These are phyloP conservation scores for Oxycera nigricornis DNA, from an alignment of 2,888 invertebrate species.

Conservation along the genomic window DNA sequence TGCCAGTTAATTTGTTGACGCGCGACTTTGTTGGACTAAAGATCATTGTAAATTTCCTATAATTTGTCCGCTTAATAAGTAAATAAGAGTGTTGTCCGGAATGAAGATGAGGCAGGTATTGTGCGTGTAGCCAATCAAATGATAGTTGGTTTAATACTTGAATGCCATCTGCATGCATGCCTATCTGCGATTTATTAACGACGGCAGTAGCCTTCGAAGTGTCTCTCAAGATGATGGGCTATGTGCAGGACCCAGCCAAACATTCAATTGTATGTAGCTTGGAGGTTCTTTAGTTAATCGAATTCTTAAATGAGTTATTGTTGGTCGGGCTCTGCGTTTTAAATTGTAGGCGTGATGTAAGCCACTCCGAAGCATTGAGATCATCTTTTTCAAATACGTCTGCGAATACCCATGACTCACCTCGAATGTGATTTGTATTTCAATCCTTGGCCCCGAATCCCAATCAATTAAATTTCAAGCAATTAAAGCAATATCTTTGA, in stretches of 20 bases:
- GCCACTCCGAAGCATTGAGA: too few species aligned
- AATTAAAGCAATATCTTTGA: conserved; percentile 37
- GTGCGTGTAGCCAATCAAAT: background rate
- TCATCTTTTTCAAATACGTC: too few species aligned
- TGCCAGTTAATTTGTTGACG: background rate
- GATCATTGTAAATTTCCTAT: conserved; percentile 28
- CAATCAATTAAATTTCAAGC: background rate
- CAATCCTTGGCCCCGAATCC: background rate
- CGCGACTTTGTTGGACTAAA: conserved; percentile 15
- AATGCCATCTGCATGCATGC: background rate
- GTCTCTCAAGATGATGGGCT: too few species aligned
- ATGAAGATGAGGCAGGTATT: conserved; percentile 10
- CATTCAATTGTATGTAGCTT: background rate
- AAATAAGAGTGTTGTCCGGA: conserved; percentile 7
- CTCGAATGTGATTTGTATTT: background rate
- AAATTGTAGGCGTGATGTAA: too few species aligned
- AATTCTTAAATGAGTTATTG: too few species aligned
- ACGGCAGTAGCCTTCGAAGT: too few species aligned
- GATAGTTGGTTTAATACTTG: background rate
- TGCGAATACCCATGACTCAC: too few species aligned
- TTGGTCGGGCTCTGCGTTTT: too few species aligned
- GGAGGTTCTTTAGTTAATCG: background rate
- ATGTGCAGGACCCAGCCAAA: too few species aligned
- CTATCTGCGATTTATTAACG: too few species aligned
- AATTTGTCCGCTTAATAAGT: conserved; percentile 33